phyloP scores from a whole-genome alignment of 2,888 invertebrate genomes.

The Oscheius onirici region DNA sequence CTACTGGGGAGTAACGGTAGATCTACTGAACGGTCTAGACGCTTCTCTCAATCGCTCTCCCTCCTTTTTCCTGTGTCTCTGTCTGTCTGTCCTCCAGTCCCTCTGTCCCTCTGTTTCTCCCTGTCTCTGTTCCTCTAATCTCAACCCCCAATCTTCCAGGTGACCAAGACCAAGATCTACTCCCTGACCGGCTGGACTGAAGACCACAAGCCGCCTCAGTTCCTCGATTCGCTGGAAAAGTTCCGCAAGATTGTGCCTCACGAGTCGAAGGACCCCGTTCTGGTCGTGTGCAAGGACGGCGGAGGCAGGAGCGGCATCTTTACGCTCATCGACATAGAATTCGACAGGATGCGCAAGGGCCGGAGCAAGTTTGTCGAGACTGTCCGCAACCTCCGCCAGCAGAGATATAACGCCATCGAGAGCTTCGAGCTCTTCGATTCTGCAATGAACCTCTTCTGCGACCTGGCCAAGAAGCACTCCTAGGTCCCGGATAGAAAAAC shows the following conservation, averaged over 20 bases:
- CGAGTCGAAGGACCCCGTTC: constrained; percentile 32
- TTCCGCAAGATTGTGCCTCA: constrained; percentile 35
- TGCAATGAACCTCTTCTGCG: background rate
- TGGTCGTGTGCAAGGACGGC: constrained; percentile 44
- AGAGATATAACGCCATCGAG: constrained; percentile 7
- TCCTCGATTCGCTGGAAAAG: constrained; percentile 11
- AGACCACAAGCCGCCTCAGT: constrained; percentile 3
- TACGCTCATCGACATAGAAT: constrained; percentile 37
- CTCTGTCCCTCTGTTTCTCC: background rate
- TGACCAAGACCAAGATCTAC: constrained; percentile 2
- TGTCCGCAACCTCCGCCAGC: constrained; percentile 35
- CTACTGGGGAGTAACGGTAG: no score
- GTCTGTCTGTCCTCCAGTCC: background rate
- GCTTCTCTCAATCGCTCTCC: background rate
- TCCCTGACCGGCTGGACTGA: background rate
- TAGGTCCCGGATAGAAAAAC: no score
- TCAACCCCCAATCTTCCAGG: background rate
- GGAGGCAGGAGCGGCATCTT: constrained; percentile 37
- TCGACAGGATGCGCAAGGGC: constrained; percentile 33
- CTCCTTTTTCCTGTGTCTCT: background rate
- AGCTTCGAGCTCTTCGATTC: constrained; percentile 14
- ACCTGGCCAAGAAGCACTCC: constrained; percentile 13
- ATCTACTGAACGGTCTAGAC: no score
- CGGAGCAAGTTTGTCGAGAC: constrained; percentile 33
- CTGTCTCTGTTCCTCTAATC: background rate